A percentile compares a stretch with the other conserved stretches of the same genome.
phyloP scores from a whole-genome alignment of 92 coral and sea anemone genomes.

The Phenganax marumi region DNA sequence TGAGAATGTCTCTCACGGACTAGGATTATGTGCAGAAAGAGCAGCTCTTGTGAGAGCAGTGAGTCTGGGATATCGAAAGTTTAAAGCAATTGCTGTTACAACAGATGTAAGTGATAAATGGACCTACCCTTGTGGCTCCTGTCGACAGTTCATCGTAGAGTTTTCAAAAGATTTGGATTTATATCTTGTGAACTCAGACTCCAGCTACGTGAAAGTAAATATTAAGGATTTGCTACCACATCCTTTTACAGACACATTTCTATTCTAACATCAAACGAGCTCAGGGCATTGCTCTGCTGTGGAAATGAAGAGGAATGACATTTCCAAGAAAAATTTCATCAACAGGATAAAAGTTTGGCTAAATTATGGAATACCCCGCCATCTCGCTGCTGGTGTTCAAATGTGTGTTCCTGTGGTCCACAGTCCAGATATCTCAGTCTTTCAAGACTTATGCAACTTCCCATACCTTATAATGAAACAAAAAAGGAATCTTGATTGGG shows the following conservation, averaged over 20 bases:
- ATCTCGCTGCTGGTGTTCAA: too few relatives aligned
- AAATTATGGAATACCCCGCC: too few relatives aligned
- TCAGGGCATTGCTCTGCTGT: too few relatives aligned
- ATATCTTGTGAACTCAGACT: conserved; percentile 70
- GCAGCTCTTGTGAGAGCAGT: conserved; percentile 93
- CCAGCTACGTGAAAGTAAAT: conserved; percentile 60
- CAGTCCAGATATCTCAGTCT: too few relatives aligned
- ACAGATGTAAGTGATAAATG: conserved; percentile 68
- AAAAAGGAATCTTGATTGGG: too few relatives aligned
- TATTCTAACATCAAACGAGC: neutral
- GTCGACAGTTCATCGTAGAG: conserved; percentile 88
- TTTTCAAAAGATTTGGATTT: conserved; percentile 81
- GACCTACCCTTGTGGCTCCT: conserved; percentile 83
- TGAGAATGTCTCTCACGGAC: conserved; percentile 84
- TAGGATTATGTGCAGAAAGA: conserved; percentile 88
- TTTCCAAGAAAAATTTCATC: too few relatives aligned
- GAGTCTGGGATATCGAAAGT: conserved; percentile 75
- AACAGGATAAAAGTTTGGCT: too few relatives aligned
- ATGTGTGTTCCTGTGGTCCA: too few relatives aligned
- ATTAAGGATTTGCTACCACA: conserved; percentile 69
- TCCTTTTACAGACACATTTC: conserved; percentile 50
- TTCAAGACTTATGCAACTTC: too few relatives aligned
- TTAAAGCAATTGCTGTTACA: conserved; percentile 81
- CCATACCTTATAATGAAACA: too few relatives aligned
- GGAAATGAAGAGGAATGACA: too few relatives aligned